Evolutionary conservation across 2,888 invertebrate genomes (phyloP).

Genomic region (Limnephilus marmoratus): DNA sequence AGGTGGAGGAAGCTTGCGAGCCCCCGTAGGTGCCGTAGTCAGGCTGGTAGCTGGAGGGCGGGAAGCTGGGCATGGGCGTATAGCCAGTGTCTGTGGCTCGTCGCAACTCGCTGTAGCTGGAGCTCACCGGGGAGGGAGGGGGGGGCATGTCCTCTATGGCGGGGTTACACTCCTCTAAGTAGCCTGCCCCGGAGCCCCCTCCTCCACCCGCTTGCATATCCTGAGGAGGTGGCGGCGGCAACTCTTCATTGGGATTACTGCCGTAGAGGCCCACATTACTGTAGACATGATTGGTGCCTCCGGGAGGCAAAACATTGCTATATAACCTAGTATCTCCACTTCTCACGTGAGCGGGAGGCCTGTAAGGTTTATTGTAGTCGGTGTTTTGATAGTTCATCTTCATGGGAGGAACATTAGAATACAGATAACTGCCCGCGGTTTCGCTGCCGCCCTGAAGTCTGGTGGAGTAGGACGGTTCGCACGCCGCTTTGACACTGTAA

Average conservation of each 20-base stretch:
- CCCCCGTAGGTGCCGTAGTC: slow-evolving; percentile 79
- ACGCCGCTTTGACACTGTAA: slow-evolving; percentile 82
- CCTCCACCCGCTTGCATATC: slow-evolving; percentile 34
- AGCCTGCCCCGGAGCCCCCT: slow-evolving; percentile 68
- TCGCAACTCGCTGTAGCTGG: slow-evolving; percentile 80
- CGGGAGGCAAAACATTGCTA: slow-evolving; percentile 75
- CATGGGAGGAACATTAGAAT: slow-evolving; percentile 76
- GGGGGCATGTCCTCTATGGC: slow-evolving; percentile 73
- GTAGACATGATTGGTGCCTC: slow-evolving; percentile 76
- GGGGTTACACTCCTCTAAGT: slow-evolving; percentile 67
- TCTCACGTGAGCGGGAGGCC: slow-evolving; percentile 71
- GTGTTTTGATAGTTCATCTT: slow-evolving; percentile 73
- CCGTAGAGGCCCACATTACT: slow-evolving; percentile 70
- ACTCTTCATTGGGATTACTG: slow-evolving; percentile 41
- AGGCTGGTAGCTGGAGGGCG: slow-evolving; percentile 75
- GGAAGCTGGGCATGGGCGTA: slow-evolving; percentile 78
- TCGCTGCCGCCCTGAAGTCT: slow-evolving; percentile 75
- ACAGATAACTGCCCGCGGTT: slow-evolving; percentile 72
- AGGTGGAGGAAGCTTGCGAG: slow-evolving; percentile 81
- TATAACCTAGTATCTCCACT: slow-evolving; percentile 75
- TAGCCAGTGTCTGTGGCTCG: slow-evolving; percentile 83
- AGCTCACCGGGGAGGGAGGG: slow-evolving; percentile 72
- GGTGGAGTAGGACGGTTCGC: slow-evolving; percentile 87
- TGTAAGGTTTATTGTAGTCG: slow-evolving; percentile 68
- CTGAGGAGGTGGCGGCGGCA: slow-evolving; percentile 56